Evolutionary conservation across 2,797 vertebrate species (phyloP), one percentile per base, ranked within the genome.

Genomic region (Amphiprion clarkii): DNA sequence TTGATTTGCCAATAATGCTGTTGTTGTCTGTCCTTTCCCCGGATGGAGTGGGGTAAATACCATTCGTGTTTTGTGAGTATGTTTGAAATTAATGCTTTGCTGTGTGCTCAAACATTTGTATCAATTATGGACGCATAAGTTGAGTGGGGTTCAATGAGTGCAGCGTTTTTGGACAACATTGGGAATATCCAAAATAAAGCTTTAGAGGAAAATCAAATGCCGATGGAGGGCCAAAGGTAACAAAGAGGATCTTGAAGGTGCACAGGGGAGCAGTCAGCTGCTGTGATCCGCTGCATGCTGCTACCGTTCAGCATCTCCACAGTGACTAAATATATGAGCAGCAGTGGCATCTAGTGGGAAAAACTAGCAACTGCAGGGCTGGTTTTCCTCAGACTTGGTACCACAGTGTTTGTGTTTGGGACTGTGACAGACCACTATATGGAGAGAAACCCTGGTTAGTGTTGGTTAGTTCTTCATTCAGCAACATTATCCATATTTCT

Each of bases 291-390:
- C 70, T 42, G n/a, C 48, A 55, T 11, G 61, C 64, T 71, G 85
- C 82, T 82, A 63, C 79, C 3, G 76, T 81, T 65, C 69, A 52
- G 36, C 6, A 19, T 6, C 46, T 62, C 48, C 36, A 1, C 36
- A 5, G 39, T 5, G 4, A 7, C 49, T 17, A 13, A 52, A 87
- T 90, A 79, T 63, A 79, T 8, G 62, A 60, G 11, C 82, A 69
- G 83, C 73, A 78, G 76, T 8, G 87, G 83, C 92, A 93, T 89
- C 91, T 84, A 69, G 87, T 23, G 91, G 80, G 2, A 1, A 3
- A 0, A 0, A 0, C 3, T 0, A 13, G n/a, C 2, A 71, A 70
- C n/a, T 2, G 39, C 61, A 65, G 4, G 3, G 64, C 11, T 14
- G 21, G 42, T 21, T 14, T 48, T 65, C 31, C 36, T 57, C 59